A percentile compares a stretch with the other conserved stretches of the same genome.
Evolutionary conservation across 2,113 vertebrate genomes (phyloP).

Genomic region (Callipepla squamata): DNA sequence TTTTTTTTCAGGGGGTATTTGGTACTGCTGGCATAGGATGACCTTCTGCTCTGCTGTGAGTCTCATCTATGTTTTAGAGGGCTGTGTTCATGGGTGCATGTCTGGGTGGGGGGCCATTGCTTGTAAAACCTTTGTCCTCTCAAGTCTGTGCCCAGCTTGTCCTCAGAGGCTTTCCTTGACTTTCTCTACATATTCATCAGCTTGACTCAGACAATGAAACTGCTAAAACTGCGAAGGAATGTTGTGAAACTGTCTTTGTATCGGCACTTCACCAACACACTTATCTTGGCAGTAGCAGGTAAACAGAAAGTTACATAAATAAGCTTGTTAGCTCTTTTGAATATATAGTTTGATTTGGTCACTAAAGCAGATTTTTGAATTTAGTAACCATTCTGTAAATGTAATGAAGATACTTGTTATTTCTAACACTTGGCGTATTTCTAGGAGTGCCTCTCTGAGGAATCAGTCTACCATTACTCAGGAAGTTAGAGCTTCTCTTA

Average conservation of each 20-base stretch:
- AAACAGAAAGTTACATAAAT: slow-evolving; percentile 53
- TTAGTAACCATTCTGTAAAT: not conserved
- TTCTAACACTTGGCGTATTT: not conserved
- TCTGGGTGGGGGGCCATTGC: not conserved
- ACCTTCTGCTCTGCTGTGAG: not conserved
- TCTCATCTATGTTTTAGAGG: not conserved
- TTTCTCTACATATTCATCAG: slow-evolving; percentile 93
- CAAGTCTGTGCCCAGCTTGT: not conserved
- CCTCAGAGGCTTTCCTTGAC: slow-evolving; percentile 83
- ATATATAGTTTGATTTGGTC: not conserved
- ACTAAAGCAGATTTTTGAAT: not conserved
- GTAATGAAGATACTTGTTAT: not conserved
- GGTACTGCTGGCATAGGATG: not conserved
- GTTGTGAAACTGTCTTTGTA: slow-evolving; percentile 95
- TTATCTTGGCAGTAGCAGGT: slow-evolving; percentile 94
- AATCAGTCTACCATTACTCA: not conserved
- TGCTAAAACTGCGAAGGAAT: slow-evolving; percentile 92
- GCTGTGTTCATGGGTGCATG: not conserved
- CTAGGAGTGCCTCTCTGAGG: not conserved
- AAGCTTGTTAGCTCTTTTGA: not conserved
- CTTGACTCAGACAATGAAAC: slow-evolving; percentile 93
- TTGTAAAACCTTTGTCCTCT: not conserved
- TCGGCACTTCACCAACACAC: slow-evolving; percentile 95
- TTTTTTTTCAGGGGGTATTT: slow-evolving; percentile 28
- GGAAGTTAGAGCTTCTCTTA: not conserved